phyloP scores from a whole-genome alignment of 2,888 invertebrate species.

The Empis stercorea region DNA sequence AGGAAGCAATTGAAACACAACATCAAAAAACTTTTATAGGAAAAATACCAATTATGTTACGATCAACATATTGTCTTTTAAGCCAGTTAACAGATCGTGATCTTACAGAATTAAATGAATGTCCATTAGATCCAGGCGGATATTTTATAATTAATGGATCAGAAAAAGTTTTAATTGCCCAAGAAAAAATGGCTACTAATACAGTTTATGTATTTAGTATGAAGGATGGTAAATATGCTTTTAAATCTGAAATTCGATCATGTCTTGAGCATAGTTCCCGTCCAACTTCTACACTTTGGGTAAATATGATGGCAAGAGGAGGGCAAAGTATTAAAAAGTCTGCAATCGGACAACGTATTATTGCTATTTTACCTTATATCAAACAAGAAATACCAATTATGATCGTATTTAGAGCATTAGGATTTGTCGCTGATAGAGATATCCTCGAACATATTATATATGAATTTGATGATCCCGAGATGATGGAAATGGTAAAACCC shows the following conservation, averaged over 20 bases:
- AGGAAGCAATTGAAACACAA: constrained; percentile 75
- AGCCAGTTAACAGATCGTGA: constrained; percentile 95
- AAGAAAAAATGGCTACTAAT: constrained; percentile 99
- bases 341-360: constrained; percentile 96
- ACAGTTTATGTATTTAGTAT: constrained; percentile 99
- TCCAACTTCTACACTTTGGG: constrained; percentile 96
- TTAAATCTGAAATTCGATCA: constrained; percentile 95
- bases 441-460: constrained; percentile 99
- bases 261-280: constrained; percentile 85
- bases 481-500: constrained; percentile 99
- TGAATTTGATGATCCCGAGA: constrained; percentile 99
- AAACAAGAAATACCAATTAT: constrained; percentile 99
- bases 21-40: constrained; percentile 64
- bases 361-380: constrained; percentile 95
- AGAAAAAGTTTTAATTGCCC: constrained; percentile 96
- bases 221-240: constrained; percentile 99
- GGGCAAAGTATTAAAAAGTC: constrained; percentile 98
- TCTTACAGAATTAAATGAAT: constrained; percentile 97
- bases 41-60: constrained; percentile 98
- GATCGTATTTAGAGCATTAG: constrained; percentile 98
- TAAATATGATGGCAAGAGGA: constrained; percentile 99
- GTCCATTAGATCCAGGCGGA: constrained; percentile 97
- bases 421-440: constrained; percentile 98
- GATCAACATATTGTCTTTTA: constrained; percentile 93
- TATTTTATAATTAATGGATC: constrained; percentile 99